Evolutionary conservation across 2,888 invertebrate species (phyloP), one percentile per base, ranked within the genome.

Genomic region (Parnassius smintheus): DNA sequence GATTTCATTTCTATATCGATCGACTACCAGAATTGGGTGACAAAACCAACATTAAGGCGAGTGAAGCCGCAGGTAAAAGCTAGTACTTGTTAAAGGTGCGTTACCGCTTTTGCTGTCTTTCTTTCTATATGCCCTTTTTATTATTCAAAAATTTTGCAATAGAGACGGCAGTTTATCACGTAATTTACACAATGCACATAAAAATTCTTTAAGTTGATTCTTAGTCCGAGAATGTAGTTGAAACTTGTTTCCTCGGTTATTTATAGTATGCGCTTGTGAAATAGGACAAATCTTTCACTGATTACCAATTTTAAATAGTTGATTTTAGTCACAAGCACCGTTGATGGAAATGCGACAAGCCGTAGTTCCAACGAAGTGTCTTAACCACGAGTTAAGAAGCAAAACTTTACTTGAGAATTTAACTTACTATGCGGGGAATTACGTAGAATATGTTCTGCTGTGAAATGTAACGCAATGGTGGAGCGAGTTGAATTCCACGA

Each of bases 291-390:
- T 11, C 46, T 41, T 18, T 12, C 45, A 45, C 41, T 48, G 48
- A 35, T n/a, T 48, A 56, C 35, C 48, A 13, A 41, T 41, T 56
- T 18, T n/a, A 56, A 56, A 18, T 13, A 46, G 13, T 8, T 18
- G 56, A 2, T 46, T 25, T 22, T n/a, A 22, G 46, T 9, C 9
- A n/a, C 7, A 13, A 56, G n/a, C 35, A 3, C 48, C 56, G 48
- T 56, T 2, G 48, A 48, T 56, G 56, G 56, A 46, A 48, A 48
- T 12, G 41, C 35, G 48, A 10, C 56, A 46, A 49, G 11, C 35
- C 46, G 3, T 2, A 51, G 9, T 35, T 46, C 9, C 3, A 48
- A 1, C 48, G 42, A 41, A 53, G 53, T 48, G 48, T n/a, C 13
- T 11, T 41, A 7, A 48, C n/a, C n/a, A 9, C 4, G 35, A n/a